Conservation (phyloP, 2,113 vertebrate genomes). For the Loxodonta africana region DNA sequence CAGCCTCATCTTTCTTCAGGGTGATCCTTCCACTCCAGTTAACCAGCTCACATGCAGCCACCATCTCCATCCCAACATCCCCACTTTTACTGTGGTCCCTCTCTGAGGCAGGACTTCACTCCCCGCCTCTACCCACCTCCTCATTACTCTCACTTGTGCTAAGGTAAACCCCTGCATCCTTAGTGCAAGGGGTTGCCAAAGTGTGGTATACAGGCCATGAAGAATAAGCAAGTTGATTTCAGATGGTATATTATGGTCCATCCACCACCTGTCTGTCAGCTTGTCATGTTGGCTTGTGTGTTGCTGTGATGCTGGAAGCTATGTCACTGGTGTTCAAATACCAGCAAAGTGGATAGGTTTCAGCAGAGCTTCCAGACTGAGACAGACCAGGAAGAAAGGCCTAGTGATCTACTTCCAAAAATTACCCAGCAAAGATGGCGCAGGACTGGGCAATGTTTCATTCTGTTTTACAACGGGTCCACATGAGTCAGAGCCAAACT, state of each 20-base stretch:
- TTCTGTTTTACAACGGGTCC: too few species aligned
- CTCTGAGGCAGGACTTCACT: background rate
- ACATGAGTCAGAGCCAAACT: too few species aligned
- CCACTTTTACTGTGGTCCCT: background rate
- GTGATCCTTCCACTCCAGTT: background rate
- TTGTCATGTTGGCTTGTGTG: too few species aligned
- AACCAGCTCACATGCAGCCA: background rate
- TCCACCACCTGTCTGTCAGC: too few species aligned
- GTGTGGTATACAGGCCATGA: rapidly evolving
- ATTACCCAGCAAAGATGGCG: too few species aligned
- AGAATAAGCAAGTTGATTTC: background rate
- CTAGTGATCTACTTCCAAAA: too few species aligned
- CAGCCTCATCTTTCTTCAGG: background rate
- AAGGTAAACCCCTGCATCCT: background rate
- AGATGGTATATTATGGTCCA: background rate
- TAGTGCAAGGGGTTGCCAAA: background rate
- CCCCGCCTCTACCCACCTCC: rapidly evolving
- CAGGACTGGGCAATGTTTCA: too few species aligned
- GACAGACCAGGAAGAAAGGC: too few species aligned
- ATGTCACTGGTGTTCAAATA: too few species aligned
- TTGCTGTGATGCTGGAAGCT: too few species aligned
- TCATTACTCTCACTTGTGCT: background rate
- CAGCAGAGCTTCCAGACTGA: too few species aligned
- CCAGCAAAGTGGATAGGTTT: too few species aligned
- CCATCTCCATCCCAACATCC: background rate